Evolutionary conservation across 2,888 invertebrate genomes (phyloP).

Genomic region (Erpobdella octoculata): DNA sequence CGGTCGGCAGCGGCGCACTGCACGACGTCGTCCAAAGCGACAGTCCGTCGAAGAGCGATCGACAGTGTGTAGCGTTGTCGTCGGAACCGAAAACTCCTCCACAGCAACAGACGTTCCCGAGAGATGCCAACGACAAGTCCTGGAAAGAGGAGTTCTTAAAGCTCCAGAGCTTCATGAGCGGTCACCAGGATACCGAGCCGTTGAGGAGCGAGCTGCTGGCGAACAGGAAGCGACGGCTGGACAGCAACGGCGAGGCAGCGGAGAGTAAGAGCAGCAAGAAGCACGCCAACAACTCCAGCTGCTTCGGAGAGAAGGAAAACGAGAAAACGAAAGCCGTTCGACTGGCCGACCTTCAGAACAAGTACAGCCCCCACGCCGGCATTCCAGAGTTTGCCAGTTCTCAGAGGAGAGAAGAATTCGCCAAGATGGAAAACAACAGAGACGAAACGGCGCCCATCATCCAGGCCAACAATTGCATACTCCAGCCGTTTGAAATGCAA

Average conservation of each 20-base stretch:
- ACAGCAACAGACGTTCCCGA: background rate
- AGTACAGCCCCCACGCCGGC: background rate
- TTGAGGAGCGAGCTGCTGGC: background rate
- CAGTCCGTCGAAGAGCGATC: too few relatives aligned
- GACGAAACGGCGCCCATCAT: background rate
- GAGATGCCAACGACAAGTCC: background rate
- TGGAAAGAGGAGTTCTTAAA: background rate
- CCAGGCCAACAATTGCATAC: background rate
- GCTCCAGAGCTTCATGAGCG: background rate
- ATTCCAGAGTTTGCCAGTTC: background rate
- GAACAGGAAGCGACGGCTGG: background rate
- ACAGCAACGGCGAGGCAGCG: background rate
- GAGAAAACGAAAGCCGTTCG: background rate
- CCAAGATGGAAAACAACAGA: background rate
- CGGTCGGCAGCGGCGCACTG: background rate
- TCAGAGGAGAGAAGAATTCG: background rate
- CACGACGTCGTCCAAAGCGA: too few relatives aligned
- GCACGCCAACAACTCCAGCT: background rate
- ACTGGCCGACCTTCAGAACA: background rate
- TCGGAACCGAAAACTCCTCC: background rate
- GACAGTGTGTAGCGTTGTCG: too few relatives aligned
- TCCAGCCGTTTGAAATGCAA: slow-evolving; percentile 6
- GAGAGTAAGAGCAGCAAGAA: background rate
- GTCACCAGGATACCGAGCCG: background rate
- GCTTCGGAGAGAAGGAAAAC: background rate